Conservation (phyloP, 1,140 invertebrate species). For the Leguminivora glycinivorella region DNA sequence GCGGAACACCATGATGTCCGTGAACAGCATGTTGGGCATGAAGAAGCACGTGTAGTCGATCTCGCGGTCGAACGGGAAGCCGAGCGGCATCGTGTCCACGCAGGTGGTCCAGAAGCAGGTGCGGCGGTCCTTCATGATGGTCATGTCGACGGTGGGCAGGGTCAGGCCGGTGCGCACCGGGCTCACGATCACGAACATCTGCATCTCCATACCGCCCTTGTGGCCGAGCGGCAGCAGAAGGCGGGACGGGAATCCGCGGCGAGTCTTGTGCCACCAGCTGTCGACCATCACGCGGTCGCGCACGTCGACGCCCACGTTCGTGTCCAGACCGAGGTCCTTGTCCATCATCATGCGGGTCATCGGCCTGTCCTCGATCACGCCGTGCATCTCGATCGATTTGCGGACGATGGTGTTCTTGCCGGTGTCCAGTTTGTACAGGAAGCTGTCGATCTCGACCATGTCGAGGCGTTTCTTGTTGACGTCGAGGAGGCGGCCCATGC, state of each 20-base stretch:
- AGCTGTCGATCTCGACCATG: constrained; percentile 84
- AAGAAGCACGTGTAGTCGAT: constrained; percentile 80
- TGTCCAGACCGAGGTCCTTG: constrained; percentile 68
- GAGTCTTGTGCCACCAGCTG: constrained; percentile 80
- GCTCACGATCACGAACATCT: constrained; percentile 81
- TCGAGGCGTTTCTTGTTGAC: constrained; percentile 81
- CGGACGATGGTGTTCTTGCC: constrained; percentile 83
- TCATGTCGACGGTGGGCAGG: constrained; percentile 54
- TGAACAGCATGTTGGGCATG: constrained; percentile 83
- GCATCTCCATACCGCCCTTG: constrained; percentile 79
- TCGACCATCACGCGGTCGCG: constrained; percentile 68
- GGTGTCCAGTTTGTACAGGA: constrained; percentile 81
- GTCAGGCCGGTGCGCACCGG: constrained; percentile 43
- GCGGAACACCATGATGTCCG: constrained; percentile 83
- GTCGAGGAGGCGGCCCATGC: constrained; percentile 69
- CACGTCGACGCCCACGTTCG: constrained; percentile 35
- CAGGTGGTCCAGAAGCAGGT: constrained; percentile 79
- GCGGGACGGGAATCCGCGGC: constrained; percentile 80
- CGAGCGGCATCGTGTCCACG: constrained; percentile 80
- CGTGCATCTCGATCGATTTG: constrained; percentile 66
- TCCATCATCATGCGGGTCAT: constrained; percentile 58
- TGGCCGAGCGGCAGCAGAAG: constrained; percentile 83
- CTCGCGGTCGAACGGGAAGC: constrained; percentile 85
- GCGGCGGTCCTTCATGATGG: constrained; percentile 66
- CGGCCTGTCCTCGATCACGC: constrained; percentile 58